Conservation (phyloP, 2,888 invertebrate genomes). For the Nemoura dubitans region DNA sequence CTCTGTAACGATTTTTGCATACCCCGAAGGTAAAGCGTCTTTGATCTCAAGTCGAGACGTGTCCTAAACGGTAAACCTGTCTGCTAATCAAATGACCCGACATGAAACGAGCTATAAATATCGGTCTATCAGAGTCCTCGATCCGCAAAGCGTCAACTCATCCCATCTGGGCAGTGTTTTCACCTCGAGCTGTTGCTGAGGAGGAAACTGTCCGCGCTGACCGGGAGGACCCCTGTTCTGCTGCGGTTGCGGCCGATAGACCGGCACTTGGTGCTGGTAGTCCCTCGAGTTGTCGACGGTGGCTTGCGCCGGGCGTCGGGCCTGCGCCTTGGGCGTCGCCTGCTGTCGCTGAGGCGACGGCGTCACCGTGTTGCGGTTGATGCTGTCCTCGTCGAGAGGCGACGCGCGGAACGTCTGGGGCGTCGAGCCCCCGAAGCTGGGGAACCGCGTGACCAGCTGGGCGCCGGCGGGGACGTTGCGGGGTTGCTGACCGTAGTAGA, state of each 20-base stretch:
- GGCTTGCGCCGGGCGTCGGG: conserved; percentile 43
- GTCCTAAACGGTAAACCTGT: not conserved
- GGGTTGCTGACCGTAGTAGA: conserved; percentile 50
- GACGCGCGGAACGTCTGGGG: conserved; percentile 55
- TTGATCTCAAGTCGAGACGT: not conserved
- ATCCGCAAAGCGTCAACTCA: not conserved
- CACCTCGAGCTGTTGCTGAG: conserved; percentile 49
- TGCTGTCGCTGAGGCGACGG: conserved; percentile 34
- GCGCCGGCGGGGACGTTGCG: conserved; percentile 40
- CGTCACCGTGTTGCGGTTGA: conserved; percentile 46
- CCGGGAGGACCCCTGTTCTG: conserved; percentile 48
- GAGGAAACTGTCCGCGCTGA: conserved; percentile 45
- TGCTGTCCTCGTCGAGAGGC: conserved; percentile 53
- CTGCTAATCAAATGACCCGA: not conserved
- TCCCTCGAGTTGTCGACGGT: conserved; percentile 50
- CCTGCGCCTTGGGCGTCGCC: conserved; percentile 23
- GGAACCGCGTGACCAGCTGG: conserved; percentile 37
- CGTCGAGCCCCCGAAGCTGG: conserved; percentile 46
- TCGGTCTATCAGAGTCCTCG: not conserved
- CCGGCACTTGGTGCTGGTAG: conserved; percentile 43
- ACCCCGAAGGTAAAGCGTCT: not conserved
- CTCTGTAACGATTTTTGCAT: not conserved
- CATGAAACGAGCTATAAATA: not conserved
- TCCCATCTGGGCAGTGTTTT: conserved; percentile 7
- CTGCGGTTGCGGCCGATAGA: conserved; percentile 49